Evolutionary conservation across 2,797 vertebrate species (phyloP).

Genomic region (Mustela erminea): DNA sequence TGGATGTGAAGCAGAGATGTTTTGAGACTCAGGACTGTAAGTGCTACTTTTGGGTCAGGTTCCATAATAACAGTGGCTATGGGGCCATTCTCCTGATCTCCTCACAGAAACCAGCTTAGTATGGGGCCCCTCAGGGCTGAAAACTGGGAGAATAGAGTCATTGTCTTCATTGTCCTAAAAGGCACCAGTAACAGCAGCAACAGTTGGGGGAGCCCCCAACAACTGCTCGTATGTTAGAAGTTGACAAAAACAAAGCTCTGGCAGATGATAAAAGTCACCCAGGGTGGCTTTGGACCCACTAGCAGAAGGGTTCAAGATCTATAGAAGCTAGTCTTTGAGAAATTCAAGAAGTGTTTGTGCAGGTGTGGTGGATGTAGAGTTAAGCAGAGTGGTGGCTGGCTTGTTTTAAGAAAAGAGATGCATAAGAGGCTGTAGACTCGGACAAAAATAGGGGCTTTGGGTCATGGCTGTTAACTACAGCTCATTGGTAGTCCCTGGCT

Average conservation of each 20-base stretch:
- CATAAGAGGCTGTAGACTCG: neutral
- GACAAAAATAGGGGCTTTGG: neutral
- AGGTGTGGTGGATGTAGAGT: rapidly evolving
- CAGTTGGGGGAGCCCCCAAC: rapidly evolving
- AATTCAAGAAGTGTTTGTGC: neutral
- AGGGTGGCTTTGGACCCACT: neutral
- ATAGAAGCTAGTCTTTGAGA: neutral
- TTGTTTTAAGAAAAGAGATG: neutral
- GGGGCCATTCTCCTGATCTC: neutral
- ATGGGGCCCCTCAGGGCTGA: neutral
- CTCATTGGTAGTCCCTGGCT: neutral
- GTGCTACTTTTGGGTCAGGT: neutral
- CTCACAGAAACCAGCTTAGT: neutral
- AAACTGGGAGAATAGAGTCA: neutral
- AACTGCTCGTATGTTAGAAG: neutral
- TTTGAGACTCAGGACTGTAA: neutral
- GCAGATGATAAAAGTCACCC: neutral
- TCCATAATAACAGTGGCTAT: neutral
- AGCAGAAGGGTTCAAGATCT: neutral
- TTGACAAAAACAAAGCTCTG: neutral
- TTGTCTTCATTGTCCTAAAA: neutral
- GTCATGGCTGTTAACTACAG: neutral
- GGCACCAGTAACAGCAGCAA: neutral
- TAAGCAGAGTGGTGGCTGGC: neutral
- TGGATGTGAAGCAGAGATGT: neutral